Base-by-base conservation (phyloP, 2,888 invertebrate species). In the Mimumesa dahlbomi region DNA sequence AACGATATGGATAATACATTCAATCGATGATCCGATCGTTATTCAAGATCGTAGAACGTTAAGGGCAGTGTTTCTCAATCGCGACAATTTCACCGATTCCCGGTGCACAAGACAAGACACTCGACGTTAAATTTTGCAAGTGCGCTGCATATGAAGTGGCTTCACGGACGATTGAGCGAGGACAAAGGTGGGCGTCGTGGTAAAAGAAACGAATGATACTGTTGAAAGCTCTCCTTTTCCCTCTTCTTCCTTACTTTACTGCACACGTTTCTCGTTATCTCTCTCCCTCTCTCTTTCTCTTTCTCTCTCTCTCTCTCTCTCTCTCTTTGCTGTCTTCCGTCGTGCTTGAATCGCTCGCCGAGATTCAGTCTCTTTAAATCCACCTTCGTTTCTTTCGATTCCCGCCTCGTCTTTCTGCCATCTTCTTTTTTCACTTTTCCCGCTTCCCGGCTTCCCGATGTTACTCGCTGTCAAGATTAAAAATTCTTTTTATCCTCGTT, bases 151-250 rank as follows among this genome's bases (percentile, higher is more conserved):
- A 40, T 34, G 56, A 48, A 48, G 42, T 18, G 53, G 31, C n/a
- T 49, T 43, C 14, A 31, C 16, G 22, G 46, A 45, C n/a, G 36
- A 36, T 14, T 50, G 19, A 31, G 11, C 7, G 43, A 25, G 38
- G 9, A 67, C 43, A 40, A 67, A 50, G 50, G 31, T 31, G 38
- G 29, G 22, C 54, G 43, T 42, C 48, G n/a, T 13, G 9, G 31
- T 5, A 49, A 40, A 45, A 59, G 59, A 50, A 63, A 69, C 43
- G 49, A 50, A 59, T 13, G 29, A 42, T 38, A 22, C 9, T 34
- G 22, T 22, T 21, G 36, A 16, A 48, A 53, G 46, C 46, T 36
- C 6, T 29, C 42, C 19, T 45, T 42, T 43, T 52, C 48, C 22
- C 42, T 53, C 59, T n/a, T n/a, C n/a, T n/a, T n/a, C n/a, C n/a